A percentile compares a stretch with the other conserved stretches of the same genome.
These are phyloP conservation scores for Sterrhoptilus dennistouni DNA, from an alignment of 2,113 vertebrate genomes.

Conservation along the genomic window DNA sequence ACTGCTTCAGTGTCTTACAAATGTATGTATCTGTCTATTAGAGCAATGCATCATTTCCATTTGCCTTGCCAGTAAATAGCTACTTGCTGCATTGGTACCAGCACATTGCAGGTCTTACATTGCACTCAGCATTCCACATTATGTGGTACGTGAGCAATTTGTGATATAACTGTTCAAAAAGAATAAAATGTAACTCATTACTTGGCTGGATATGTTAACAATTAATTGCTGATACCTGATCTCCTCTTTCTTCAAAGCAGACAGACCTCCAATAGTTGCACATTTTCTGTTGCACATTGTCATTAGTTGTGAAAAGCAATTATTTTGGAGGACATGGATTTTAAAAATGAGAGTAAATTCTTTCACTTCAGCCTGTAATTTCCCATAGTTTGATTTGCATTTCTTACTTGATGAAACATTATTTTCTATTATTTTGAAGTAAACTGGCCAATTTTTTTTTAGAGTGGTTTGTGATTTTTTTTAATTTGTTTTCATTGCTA, in stretches of 20 bases:
- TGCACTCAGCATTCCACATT: background rate
- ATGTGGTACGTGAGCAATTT: accelerated
- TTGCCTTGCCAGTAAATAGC: background rate
- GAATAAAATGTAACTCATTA: background rate
- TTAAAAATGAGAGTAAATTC: background rate
- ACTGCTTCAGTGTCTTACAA: background rate
- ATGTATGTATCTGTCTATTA: accelerated
- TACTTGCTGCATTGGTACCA: background rate
- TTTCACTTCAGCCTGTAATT: background rate
- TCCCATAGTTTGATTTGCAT: background rate
- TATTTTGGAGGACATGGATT: background rate
- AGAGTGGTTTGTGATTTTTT: background rate
- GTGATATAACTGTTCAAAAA: background rate
- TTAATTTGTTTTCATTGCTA: background rate
- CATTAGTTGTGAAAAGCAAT: background rate
- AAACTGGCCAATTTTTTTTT: accelerated
- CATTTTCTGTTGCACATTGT: background rate
- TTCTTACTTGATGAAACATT: background rate
- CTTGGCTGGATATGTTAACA: background rate
- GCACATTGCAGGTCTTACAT: accelerated
- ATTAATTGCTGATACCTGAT: background rate
- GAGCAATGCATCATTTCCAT: background rate
- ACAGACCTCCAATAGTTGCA: background rate
- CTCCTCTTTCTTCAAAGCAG: background rate
- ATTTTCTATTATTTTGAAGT: background rate